phyloP scores from a whole-genome alignment of 2,797 vertebrate genomes.

The Silurus aristotelis region DNA sequence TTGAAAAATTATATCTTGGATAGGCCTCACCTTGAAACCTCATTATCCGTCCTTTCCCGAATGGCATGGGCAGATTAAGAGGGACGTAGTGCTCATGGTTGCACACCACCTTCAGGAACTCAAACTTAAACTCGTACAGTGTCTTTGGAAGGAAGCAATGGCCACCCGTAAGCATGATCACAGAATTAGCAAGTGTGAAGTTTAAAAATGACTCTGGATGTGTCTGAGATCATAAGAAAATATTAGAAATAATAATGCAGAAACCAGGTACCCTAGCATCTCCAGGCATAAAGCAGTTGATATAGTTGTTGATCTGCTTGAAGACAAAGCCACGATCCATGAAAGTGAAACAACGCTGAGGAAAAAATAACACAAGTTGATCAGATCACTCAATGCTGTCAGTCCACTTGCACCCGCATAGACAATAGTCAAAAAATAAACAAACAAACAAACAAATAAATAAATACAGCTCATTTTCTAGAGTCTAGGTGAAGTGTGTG shows the following conservation, averaged over 20 bases:
- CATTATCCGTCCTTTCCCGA: conserved; percentile 92
- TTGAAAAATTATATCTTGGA: neutral
- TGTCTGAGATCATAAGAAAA: neutral
- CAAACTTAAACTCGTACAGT: conserved; percentile 95
- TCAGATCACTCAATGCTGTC: neutral
- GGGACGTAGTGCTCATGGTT: conserved; percentile 95
- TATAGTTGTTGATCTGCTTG: conserved; percentile 98
- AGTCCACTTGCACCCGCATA: neutral
- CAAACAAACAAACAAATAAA: neutral
- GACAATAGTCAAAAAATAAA: neutral
- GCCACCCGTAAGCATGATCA: neutral
- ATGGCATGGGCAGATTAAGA: conserved; percentile 94
- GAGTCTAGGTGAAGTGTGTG: neutral
- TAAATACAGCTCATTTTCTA: neutral
- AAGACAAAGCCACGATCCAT: conserved; percentile 97
- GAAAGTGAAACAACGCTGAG: conserved; percentile 93
- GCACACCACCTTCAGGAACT: conserved; percentile 93
- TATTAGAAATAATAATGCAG: neutral
- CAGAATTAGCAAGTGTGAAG: neutral
- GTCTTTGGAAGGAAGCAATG: conserved; percentile 72
- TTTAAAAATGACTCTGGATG: neutral
- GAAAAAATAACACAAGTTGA: conserved; percentile 18
- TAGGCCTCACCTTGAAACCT: conserved; percentile 88
- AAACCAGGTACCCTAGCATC: conserved; percentile 84
- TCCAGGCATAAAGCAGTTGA: conserved; percentile 92